Conservation (phyloP, 1,140 invertebrate species). For the Tetraneura akinire region DNA sequence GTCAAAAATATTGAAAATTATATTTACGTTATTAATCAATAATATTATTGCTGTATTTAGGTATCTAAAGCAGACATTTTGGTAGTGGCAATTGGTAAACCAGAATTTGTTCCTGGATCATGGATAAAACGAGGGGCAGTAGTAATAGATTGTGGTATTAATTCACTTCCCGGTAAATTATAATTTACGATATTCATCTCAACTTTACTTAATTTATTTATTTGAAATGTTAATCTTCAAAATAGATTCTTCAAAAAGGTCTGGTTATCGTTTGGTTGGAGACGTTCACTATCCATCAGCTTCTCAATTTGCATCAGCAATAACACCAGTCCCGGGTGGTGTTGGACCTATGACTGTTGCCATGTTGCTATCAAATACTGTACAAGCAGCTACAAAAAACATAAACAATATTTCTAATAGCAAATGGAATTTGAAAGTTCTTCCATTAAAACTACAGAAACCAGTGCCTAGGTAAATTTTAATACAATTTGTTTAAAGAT, state of each 20-base stretch:
- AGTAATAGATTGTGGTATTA: constrained; percentile 99
- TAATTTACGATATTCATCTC: too few species aligned
- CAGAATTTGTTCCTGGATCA: constrained; percentile 88
- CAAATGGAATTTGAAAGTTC: constrained; percentile 68
- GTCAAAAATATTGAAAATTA: constrained; percentile 53
- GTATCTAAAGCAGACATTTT: constrained; percentile 86
- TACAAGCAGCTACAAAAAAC: constrained; percentile 74
- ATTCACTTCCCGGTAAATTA: constrained; percentile 81
- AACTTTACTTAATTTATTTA: neutral
- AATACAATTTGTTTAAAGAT: neutral
- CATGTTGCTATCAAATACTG: constrained; percentile 96
- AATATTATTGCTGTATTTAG: constrained; percentile 60
- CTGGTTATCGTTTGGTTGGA: constrained; percentile 84
- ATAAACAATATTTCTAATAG: constrained; percentile 63
- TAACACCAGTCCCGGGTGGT: constrained; percentile 97
- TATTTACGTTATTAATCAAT: constrained; percentile 36
- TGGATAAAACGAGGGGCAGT: constrained; percentile 98
- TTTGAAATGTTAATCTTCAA: constrained; percentile 24
- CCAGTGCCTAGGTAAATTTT: constrained; percentile 72
- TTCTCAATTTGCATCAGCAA: constrained; percentile 76
- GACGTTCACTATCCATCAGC: constrained; percentile 90
- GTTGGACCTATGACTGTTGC: constrained; percentile 99
- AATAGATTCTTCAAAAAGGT: constrained; percentile 80
- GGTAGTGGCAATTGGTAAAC: constrained; percentile 90
- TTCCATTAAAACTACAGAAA: constrained; percentile 64